Conservation (phyloP, 1,140 invertebrate species). For the Pachypeltis micranthus region DNA sequence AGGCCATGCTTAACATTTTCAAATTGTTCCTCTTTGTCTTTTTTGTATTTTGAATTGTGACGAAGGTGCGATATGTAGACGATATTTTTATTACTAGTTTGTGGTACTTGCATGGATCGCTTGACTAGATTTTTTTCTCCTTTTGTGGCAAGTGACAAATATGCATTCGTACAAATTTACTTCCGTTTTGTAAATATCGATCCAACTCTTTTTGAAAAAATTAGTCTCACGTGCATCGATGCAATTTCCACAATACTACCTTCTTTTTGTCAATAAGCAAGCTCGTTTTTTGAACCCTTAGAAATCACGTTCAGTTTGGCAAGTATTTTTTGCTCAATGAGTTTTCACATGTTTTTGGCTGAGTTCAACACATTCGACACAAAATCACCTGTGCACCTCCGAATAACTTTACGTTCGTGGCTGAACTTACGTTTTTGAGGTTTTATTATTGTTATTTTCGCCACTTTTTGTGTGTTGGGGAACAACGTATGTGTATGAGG, state of each 20-base stretch:
- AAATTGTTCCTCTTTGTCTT: neutral
- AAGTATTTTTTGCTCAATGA: no score
- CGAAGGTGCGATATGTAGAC: neutral
- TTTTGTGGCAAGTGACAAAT: neutral
- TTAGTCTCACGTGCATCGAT: neutral
- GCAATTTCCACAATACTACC: conserved; percentile 15
- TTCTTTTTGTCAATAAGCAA: neutral
- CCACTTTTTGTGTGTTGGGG: no score
- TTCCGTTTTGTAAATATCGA: conserved; percentile 4
- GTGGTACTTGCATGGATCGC: conserved; percentile 14
- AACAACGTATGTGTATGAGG: no score
- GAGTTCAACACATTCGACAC: no score
- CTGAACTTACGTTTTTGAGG: no score
- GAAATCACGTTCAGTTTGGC: no score
- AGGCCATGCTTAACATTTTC: neutral
- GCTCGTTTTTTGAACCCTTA: no score
- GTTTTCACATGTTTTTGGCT: no score
- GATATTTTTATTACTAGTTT: neutral
- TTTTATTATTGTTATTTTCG: no score
- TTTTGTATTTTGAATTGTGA: no score
- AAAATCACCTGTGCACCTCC: no score
- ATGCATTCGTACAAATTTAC: neutral
- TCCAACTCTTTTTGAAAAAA: conserved; percentile 5
- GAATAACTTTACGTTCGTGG: no score
- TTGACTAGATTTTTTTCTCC: neutral